Percentiles rank a stretch among this genome's conserved stretches.
Conservation (phyloP, 2,888 invertebrate species). For the Thera obeliscata region DNA sequence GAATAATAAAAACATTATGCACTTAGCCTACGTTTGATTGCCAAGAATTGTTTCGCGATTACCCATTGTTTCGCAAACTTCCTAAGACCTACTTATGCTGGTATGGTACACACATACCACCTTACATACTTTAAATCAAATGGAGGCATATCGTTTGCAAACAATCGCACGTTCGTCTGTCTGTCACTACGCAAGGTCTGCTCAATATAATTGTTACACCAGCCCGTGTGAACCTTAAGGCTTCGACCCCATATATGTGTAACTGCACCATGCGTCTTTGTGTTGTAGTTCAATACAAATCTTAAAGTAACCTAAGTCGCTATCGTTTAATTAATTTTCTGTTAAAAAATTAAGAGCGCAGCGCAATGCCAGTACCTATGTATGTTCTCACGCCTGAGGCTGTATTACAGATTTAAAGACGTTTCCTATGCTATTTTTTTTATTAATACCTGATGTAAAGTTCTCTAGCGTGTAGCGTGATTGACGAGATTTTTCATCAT, state of each 20-base stretch:
- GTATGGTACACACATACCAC: constrained; percentile 5
- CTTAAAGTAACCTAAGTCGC: no score
- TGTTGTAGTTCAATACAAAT: not conserved
- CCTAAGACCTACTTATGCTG: constrained; percentile 10
- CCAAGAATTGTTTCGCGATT: constrained; percentile 6
- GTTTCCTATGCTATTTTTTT: no score
- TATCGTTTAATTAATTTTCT: no score
- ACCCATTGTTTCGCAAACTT: constrained; percentile 30
- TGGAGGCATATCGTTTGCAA: constrained; percentile 35
- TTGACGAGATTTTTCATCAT: constrained; percentile 31
- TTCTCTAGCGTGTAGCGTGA: constrained; percentile 19
- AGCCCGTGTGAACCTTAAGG: constrained; percentile 68
- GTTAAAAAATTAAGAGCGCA: no score
- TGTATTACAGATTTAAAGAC: no score
- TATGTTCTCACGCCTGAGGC: no score
- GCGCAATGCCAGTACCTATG: not conserved
- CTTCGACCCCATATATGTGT: not conserved
- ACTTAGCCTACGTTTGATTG: not conserved
- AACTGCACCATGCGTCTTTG: not conserved
- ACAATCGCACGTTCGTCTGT: constrained; percentile 76
- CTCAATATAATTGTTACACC: constrained; percentile 60
- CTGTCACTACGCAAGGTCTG: constrained; percentile 75
- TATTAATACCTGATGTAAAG: constrained; percentile 1
- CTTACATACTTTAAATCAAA: constrained; percentile 27
- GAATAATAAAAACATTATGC: no score